These are phyloP conservation scores for Ennomos quercinarius DNA, from an alignment of 2,888 invertebrate species.

Conservation along the genomic window DNA sequence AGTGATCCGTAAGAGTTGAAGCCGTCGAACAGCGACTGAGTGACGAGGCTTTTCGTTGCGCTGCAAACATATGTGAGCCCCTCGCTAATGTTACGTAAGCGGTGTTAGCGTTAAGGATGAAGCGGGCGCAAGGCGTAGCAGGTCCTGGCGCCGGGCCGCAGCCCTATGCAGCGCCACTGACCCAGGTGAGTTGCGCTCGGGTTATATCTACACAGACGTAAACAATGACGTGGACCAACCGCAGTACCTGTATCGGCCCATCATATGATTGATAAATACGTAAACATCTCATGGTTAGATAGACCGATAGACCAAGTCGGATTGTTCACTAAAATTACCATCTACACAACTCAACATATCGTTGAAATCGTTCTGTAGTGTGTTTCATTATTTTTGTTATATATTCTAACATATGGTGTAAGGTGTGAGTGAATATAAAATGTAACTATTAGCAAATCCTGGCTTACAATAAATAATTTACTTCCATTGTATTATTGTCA, in stretches of 20 bases:
- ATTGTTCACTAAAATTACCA: slow-evolving; percentile 14
- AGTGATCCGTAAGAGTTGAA: slow-evolving; percentile 64
- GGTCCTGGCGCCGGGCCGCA: slow-evolving; percentile 61
- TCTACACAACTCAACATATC: slow-evolving; percentile 5
- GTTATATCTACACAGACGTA: slow-evolving; percentile 67
- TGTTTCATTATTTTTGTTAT: too few relatives aligned
- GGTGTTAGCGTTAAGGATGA: slow-evolving; percentile 72
- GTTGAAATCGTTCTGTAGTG: too few relatives aligned
- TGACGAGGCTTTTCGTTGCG: slow-evolving; percentile 68
- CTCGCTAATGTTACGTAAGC: slow-evolving; percentile 81
- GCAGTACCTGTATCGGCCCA: slow-evolving; percentile 31
- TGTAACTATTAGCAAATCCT: too few relatives aligned
- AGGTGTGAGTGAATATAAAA: too few relatives aligned
- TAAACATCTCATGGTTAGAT: slow-evolving; percentile 30
- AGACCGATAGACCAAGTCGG: slow-evolving; percentile 18
- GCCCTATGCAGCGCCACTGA: slow-evolving; percentile 67
- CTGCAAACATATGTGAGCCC: slow-evolving; percentile 72
- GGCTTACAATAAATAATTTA: too few relatives aligned
- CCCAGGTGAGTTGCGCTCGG: slow-evolving; percentile 74
- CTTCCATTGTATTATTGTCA: too few relatives aligned
- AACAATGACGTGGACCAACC: slow-evolving; percentile 78
- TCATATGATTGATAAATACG: slow-evolving; percentile 55
- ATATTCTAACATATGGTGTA: too few relatives aligned
- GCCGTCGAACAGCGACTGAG: slow-evolving; percentile 53
- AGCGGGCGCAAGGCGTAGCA: slow-evolving; percentile 61